These are phyloP conservation scores for Erebia palarica DNA, from an alignment of 2,888 invertebrate species.

Conservation along the genomic window DNA sequence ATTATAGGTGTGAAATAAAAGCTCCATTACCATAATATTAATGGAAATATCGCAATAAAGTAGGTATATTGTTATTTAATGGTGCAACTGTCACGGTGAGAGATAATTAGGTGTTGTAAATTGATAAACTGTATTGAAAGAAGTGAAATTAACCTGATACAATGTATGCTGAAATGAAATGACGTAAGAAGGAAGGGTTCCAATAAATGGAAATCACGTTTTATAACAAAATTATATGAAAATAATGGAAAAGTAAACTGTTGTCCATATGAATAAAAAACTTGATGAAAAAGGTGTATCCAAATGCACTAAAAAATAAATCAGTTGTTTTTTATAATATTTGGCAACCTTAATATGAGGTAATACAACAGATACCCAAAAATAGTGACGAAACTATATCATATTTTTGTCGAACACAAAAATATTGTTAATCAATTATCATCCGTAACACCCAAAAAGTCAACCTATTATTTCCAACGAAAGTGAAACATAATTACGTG, in stretches of 20 bases:
- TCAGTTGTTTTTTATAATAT: background rate
- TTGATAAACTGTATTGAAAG: constrained; percentile 29
- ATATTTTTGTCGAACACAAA: constrained; percentile 27
- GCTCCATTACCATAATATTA: background rate
- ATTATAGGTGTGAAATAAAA: background rate
- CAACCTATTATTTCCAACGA: constrained; percentile 28
- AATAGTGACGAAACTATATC: constrained; percentile 34
- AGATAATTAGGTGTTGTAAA: constrained; percentile 29
- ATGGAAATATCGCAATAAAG: constrained; percentile 2
- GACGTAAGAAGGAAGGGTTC: constrained; percentile 18
- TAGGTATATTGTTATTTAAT: constrained; percentile 7
- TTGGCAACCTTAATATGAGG: constrained; percentile 13
- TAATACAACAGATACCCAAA: constrained; percentile 20
- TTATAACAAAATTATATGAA: background rate
- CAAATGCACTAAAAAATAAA: too few species aligned
- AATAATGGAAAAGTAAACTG: background rate
- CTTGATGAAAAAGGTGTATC: too few species aligned
- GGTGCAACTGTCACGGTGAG: constrained; percentile 15
- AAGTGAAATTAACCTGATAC: constrained; percentile 26
- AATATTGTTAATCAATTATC: constrained; percentile 27
- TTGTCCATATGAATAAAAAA: too few species aligned
- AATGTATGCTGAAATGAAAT: constrained; percentile 15
- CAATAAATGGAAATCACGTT: background rate
- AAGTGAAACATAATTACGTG: constrained; percentile 37
- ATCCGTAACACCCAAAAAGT: constrained; percentile 23